These are phyloP conservation scores for Clusia tigrina DNA, from an alignment of 2,888 invertebrate species.

Conservation along the genomic window DNA sequence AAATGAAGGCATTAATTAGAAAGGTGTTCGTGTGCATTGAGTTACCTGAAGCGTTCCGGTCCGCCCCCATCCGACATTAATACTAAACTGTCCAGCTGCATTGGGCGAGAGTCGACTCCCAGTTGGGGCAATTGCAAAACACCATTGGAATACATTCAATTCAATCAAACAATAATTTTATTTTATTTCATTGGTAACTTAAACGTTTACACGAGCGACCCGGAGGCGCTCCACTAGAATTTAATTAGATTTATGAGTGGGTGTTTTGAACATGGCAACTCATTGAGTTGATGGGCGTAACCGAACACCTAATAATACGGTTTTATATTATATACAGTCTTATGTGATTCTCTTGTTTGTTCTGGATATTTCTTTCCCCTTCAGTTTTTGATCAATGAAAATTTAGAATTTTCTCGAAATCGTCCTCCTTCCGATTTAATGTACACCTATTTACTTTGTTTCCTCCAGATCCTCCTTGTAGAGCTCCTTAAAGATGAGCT, in stretches of 20 bases:
- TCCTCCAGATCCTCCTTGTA: slow-evolving; percentile 64
- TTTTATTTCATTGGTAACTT: background rate
- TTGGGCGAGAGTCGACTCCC: too few species aligned
- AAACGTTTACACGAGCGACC: background rate
- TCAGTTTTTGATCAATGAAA: slow-evolving; percentile 50
- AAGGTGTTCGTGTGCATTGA: too few species aligned
- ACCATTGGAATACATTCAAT: background rate
- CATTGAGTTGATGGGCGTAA: background rate
- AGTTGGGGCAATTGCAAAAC: too few species aligned
- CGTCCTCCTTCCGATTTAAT: background rate
- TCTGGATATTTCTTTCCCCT: slow-evolving; percentile 36
- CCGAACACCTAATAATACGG: background rate
- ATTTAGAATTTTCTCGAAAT: slow-evolving; percentile 23
- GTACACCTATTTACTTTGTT: slow-evolving; percentile 47
- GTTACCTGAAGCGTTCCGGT: too few species aligned
- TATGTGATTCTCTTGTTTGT: slow-evolving; percentile 26
- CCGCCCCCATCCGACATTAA: too few species aligned
- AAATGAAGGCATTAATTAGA: too few species aligned
- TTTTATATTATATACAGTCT: slow-evolving; percentile 8
- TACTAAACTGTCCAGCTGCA: too few species aligned
- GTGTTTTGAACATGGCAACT: slow-evolving; percentile 1
- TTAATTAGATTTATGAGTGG: background rate
- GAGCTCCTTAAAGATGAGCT: slow-evolving; percentile 63
- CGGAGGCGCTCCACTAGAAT: slow-evolving; percentile 9
- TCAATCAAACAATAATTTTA: too few species aligned